phyloP scores from a whole-genome alignment of 2,113 vertebrate species.

The Anoplopoma fimbria region DNA sequence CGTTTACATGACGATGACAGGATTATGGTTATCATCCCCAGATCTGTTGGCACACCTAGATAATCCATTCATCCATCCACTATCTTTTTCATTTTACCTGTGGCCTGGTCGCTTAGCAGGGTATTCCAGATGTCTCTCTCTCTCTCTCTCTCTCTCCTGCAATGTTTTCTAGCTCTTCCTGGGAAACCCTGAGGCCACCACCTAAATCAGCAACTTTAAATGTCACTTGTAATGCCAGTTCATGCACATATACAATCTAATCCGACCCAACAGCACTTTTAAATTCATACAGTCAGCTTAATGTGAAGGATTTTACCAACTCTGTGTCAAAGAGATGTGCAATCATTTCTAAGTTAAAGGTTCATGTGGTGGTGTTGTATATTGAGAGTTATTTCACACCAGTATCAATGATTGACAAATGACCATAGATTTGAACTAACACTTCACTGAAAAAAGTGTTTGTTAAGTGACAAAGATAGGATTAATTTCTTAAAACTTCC shows the following conservation, averaged over 20 bases:
- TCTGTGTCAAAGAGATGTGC: background rate
- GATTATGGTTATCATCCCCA: background rate
- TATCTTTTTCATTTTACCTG: background rate
- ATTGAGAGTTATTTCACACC: background rate
- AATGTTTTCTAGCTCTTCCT: background rate
- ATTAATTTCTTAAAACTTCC: too few relatives aligned
- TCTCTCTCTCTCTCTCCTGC: background rate
- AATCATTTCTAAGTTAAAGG: background rate
- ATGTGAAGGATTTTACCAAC: background rate
- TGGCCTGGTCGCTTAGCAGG: background rate
- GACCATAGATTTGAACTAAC: background rate
- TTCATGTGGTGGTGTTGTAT: background rate
- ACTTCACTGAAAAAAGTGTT: too few relatives aligned
- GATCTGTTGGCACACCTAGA: background rate
- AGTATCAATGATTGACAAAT: background rate
- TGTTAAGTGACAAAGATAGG: too few relatives aligned
- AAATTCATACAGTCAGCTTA: background rate
- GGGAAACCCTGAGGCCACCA: background rate
- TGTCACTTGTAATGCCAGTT: background rate
- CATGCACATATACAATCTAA: background rate
- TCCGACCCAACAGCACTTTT: background rate
- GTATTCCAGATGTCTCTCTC: background rate
- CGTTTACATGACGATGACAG: background rate
- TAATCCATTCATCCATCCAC: background rate
- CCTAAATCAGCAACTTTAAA: background rate